phyloP scores from a whole-genome alignment of 2,113 vertebrate species.

The Sphyrna mokarran region DNA sequence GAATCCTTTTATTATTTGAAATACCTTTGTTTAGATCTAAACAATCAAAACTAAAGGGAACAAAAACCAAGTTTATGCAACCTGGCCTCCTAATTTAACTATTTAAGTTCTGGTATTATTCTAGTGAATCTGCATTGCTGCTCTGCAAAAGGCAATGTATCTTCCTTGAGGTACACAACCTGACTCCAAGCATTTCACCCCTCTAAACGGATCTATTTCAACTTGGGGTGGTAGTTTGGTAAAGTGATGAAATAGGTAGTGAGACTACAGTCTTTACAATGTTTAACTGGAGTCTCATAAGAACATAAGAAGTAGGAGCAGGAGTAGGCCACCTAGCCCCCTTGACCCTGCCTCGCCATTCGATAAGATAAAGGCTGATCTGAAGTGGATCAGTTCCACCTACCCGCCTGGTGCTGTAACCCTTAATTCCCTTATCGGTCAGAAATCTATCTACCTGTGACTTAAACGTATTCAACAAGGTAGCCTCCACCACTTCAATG shows the following conservation, averaged over 20 bases:
- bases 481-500: too few species aligned
- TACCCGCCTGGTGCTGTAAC: too few species aligned
- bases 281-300: neutral
- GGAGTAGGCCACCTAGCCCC: too few species aligned
- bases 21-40: neutral
- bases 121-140: neutral
- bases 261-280: neutral
- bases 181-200: neutral
- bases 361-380: too few species aligned
- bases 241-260: neutral
- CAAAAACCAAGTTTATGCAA: neutral
- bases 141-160: neutral
- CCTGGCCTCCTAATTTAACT: neutral
- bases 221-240: neutral
- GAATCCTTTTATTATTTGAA: neutral
- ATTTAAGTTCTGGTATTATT: neutral
- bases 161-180: neutral
- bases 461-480: too few species aligned
- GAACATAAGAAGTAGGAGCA: too few species aligned
- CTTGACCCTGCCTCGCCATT: too few species aligned
- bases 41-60: neutral
- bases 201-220: neutral
- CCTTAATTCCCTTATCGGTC: too few species aligned
- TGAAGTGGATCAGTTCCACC: too few species aligned
- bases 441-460: too few species aligned